Evolutionary conservation across 1,140 invertebrate species (phyloP).

Genomic region (Drosophila ercepeae): DNA sequence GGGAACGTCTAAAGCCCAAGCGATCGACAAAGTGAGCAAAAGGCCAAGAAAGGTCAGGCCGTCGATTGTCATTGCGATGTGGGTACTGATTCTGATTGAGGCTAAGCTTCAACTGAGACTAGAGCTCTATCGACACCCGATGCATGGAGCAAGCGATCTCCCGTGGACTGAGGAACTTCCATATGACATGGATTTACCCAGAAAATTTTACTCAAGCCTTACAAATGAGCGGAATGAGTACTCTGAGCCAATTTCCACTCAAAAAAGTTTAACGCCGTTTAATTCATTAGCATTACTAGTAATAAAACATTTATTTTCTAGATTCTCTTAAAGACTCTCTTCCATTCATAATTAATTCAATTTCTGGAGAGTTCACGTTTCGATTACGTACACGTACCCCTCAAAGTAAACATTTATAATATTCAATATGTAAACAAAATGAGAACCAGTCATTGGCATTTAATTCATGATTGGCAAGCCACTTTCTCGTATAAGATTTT

Average conservation of each 20-base stretch:
- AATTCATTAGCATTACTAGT: no score
- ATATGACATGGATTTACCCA: not conserved
- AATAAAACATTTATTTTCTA: not conserved
- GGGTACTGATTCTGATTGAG: constrained; percentile 40
- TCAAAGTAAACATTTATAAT: not conserved
- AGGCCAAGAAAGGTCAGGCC: constrained; percentile 29
- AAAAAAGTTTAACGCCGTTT: not conserved
- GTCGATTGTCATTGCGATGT: constrained; percentile 33
- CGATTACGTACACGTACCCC: no score
- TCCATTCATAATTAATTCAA: not conserved
- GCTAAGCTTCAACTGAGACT: constrained; percentile 38
- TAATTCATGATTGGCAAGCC: not conserved
- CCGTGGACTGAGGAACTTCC: not conserved
- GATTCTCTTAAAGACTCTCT: not conserved
- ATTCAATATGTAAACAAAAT: not conserved
- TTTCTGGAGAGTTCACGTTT: no score
- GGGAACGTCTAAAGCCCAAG: constrained; percentile 21
- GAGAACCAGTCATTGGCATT: not conserved
- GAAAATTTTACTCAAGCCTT: not conserved
- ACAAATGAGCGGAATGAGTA: not conserved
- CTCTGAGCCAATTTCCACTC: not conserved
- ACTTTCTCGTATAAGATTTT: not conserved
- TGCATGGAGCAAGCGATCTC: not conserved
- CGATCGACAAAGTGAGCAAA: constrained; percentile 23
- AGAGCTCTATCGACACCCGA: not conserved